phyloP scores from a whole-genome alignment of 2,113 vertebrate species.

The Jaculus jaculus region DNA sequence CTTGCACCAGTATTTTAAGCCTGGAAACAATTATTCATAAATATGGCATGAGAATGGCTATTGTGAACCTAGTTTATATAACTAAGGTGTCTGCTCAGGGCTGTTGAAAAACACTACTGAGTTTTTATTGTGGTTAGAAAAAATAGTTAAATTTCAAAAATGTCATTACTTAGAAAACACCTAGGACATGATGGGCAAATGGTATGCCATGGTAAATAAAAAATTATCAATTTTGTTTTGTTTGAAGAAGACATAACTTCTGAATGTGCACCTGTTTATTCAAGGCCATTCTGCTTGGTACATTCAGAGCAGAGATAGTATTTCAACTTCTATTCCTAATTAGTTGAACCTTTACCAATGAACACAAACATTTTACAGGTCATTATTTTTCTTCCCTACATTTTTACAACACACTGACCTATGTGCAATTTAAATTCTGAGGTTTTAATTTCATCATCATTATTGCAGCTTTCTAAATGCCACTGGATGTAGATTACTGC shows the following conservation, averaged over 20 bases:
- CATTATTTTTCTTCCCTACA: constrained; percentile 63
- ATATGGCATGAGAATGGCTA: background rate
- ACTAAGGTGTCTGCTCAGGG: background rate
- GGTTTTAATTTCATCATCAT: constrained; percentile 81
- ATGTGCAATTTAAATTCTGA: constrained; percentile 79
- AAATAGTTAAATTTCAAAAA: background rate
- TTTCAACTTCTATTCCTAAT: constrained; percentile 44
- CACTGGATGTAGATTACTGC: constrained; percentile 65
- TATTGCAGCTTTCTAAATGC: constrained; percentile 77
- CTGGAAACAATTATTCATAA: background rate
- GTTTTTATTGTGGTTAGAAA: background rate
- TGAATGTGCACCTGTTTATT: constrained; percentile 9
- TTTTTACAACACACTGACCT: constrained; percentile 77
- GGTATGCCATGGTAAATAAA: background rate
- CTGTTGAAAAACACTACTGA: background rate
- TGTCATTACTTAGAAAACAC: background rate
- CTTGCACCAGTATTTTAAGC: background rate
- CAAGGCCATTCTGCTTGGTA: background rate
- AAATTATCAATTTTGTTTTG: background rate
- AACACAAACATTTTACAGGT: constrained; percentile 48
- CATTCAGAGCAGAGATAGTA: constrained; percentile 13
- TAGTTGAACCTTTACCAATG: constrained; percentile 66
- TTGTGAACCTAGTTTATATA: background rate
- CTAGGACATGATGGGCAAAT: background rate
- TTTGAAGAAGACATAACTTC: background rate